These are phyloP conservation scores for Ophion costatus DNA, from an alignment of 2,888 invertebrate genomes.

Conservation along the genomic window DNA sequence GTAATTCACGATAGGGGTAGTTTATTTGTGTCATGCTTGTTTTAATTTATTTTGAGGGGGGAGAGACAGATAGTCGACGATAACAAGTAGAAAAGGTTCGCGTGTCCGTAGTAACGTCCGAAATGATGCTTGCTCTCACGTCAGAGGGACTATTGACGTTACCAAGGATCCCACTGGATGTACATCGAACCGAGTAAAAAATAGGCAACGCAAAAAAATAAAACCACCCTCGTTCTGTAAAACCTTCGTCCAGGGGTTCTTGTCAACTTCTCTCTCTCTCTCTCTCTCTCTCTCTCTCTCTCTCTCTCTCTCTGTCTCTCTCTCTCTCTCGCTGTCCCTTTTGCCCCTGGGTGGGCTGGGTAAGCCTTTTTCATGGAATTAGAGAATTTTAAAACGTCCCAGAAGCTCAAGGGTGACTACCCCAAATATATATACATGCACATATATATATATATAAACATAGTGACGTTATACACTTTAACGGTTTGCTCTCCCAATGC, in stretches of 20 bases:
- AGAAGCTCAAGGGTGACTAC: slow-evolving; percentile 49
- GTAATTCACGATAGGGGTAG: not conserved
- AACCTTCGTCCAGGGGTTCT: slow-evolving; percentile 54
- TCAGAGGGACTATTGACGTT: slow-evolving; percentile 40
- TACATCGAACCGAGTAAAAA: slow-evolving; percentile 55
- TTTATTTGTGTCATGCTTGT: not conserved
- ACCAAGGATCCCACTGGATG: slow-evolving; percentile 30
- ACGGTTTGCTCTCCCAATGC: slow-evolving; percentile 65
- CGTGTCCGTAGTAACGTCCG: slow-evolving; percentile 48
- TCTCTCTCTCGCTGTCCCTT: not conserved
- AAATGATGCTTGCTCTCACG: slow-evolving; percentile 1
- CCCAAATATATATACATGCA: slow-evolving; percentile 11
- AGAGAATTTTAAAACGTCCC: slow-evolving; percentile 79
- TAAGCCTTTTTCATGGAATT: slow-evolving; percentile 77
- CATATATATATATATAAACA: not conserved
- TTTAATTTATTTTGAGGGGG: not conserved
- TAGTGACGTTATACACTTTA: slow-evolving; percentile 10
- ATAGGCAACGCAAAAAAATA: slow-evolving; percentile 20
- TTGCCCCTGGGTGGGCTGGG: slow-evolving; percentile 4
- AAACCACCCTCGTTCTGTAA: slow-evolving; percentile 62
- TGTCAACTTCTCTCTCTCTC: not conserved
- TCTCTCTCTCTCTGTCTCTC: slow-evolving; percentile 2
- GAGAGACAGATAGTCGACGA: slow-evolving; percentile 23
- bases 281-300: not conserved
- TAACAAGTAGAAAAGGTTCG: slow-evolving; percentile 17